phyloP scores from a whole-genome alignment of 2,113 vertebrate genomes.

The Serinus canaria region DNA sequence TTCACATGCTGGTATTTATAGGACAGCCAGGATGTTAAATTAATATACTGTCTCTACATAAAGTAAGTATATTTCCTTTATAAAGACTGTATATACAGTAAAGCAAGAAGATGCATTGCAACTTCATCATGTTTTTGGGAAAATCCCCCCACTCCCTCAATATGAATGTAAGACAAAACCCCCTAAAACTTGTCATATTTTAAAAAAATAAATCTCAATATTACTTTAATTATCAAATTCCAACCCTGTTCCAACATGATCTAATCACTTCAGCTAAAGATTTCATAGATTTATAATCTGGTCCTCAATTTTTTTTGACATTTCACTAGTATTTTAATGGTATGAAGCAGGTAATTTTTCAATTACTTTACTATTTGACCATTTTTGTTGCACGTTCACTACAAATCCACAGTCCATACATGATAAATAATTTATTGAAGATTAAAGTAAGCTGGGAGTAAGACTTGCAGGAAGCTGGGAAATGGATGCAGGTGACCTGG shows the following conservation, averaged over 20 bases:
- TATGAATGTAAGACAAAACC: neutral
- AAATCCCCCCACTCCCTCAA: fast-evolving
- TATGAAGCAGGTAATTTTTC: neutral
- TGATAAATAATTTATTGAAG: neutral
- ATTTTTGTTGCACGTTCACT: neutral
- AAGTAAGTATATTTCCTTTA: neutral
- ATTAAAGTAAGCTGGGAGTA: neutral
- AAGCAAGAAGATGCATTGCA: neutral
- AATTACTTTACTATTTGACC: neutral
- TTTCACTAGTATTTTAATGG: neutral
- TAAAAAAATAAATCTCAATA: neutral
- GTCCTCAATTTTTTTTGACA: neutral
- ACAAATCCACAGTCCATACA: neutral
- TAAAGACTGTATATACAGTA: neutral
- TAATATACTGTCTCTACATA: neutral
- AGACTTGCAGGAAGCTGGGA: neutral
- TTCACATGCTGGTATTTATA: neutral
- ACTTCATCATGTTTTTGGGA: neutral
- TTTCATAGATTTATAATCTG: neutral
- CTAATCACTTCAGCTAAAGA: neutral
- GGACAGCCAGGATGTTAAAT: neutral
- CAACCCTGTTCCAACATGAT: neutral
- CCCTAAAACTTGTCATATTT: neutral
- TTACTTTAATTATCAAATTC: neutral
- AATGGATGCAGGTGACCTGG: neutral